phyloP scores from a whole-genome alignment of 2,113 vertebrate genomes.

The Amphiprion ocellaris region DNA sequence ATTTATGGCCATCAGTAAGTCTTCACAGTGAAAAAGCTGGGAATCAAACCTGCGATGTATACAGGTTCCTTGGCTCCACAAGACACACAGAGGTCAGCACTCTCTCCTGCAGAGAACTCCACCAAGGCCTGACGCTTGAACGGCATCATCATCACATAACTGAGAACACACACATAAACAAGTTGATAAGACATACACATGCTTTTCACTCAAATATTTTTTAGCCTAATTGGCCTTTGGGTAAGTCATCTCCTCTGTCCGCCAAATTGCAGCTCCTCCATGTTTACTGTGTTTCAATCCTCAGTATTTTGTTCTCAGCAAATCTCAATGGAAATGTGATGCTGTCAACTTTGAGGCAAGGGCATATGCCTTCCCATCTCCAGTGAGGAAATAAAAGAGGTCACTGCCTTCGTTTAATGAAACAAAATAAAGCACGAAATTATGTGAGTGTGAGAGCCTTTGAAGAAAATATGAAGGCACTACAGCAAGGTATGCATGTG shows the following conservation, averaged over 20 bases:
- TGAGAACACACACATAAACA: conserved; percentile 64
- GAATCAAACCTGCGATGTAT: conserved; percentile 87
- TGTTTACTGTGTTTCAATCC: no score
- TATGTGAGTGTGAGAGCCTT: neutral
- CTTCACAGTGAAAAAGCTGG: neutral
- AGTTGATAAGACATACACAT: neutral
- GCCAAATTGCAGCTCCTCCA: no score
- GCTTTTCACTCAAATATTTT: neutral
- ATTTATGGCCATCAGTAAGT: no score
- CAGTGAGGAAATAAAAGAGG: no score
- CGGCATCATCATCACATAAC: conserved; percentile 99
- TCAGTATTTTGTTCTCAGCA: no score
- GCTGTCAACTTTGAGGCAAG: no score
- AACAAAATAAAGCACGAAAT: no score
- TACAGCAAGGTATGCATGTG: neutral
- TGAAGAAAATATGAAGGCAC: neutral
- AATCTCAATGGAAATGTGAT: no score
- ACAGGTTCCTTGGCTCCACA: conserved; percentile 92
- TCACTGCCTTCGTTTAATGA: no score
- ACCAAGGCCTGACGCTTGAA: conserved; percentile 97
- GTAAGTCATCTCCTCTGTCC: no score
- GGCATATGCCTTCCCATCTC: no score
- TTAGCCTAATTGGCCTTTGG: no score
- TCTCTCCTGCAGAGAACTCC: conserved; percentile 93
- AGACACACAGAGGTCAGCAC: conserved; percentile 93